Evolutionary conservation across 2,113 vertebrate species (phyloP).

Genomic region (Vimba vimba): DNA sequence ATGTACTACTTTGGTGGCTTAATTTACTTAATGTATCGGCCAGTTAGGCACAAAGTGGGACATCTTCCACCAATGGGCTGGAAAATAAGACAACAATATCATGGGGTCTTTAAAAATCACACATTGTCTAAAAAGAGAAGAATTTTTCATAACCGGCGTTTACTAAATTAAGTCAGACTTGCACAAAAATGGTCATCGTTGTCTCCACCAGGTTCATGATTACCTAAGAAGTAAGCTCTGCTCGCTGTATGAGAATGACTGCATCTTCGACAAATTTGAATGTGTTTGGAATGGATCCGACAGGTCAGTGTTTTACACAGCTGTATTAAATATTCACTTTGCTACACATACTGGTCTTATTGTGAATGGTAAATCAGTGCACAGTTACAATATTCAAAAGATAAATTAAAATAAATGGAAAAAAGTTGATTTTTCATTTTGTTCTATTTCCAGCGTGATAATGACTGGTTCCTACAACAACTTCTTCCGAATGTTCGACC

Average conservation of each 20-base stretch:
- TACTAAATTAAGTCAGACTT: background rate
- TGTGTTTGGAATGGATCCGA: conserved; percentile 92
- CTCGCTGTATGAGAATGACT: conserved; percentile 90
- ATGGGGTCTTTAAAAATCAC: background rate
- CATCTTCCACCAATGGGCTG: background rate
- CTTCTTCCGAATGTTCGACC: conserved; percentile 93
- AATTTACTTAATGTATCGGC: background rate
- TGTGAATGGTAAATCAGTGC: background rate
- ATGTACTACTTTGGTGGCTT: background rate
- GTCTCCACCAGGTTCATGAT: conserved; percentile 81
- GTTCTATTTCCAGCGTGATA: conserved; percentile 84
- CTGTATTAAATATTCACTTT: background rate
- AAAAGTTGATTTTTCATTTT: background rate
- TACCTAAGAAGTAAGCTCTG: conserved; percentile 90
- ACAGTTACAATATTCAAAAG: background rate
- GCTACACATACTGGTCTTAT: background rate
- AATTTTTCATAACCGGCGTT: background rate
- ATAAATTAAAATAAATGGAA: background rate
- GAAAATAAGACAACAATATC: background rate
- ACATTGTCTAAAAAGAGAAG: background rate
- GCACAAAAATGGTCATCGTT: background rate
- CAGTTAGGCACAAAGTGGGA: background rate
- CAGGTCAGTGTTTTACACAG: conserved; percentile 77
- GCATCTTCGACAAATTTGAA: conserved; percentile 95
- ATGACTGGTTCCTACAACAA: conserved; percentile 99